Evolutionary conservation across 2,888 invertebrate species (phyloP).

Genomic region (Dynastes grantii): DNA sequence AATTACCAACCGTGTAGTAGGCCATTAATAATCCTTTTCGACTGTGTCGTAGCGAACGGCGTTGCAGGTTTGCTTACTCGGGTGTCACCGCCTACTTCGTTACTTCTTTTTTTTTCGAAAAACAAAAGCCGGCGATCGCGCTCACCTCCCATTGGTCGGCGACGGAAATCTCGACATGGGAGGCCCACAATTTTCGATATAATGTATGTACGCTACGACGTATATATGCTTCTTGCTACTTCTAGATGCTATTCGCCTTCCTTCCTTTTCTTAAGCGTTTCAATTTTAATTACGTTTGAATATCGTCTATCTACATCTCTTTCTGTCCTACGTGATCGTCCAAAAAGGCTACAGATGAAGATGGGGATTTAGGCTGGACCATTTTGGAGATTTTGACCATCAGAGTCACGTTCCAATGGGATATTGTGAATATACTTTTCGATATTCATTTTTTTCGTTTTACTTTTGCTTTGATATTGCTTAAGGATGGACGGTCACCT

Average conservation of each 20-base stretch:
- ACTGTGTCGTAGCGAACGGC: no score
- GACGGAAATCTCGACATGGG: conserved; percentile 56
- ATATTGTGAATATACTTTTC: neutral
- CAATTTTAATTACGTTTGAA: no score
- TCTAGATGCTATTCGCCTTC: no score
- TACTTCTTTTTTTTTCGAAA: conserved; percentile 53
- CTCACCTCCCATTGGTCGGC: conserved; percentile 54
- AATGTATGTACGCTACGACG: conserved; percentile 33
- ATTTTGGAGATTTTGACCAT: no score
- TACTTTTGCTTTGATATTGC: neutral
- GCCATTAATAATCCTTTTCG: no score
- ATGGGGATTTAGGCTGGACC: neutral
- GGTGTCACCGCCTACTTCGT: conserved; percentile 56
- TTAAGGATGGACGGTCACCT: neutral
- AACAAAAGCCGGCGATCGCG: conserved; percentile 53
- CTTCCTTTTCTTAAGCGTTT: no score
- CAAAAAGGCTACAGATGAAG: neutral
- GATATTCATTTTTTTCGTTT: conserved; percentile 1
- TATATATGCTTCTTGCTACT: neutral
- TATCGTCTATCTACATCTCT: neutral
- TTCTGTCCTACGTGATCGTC: conserved; percentile 7
- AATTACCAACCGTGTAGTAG: no score
- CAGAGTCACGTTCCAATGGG: conserved; percentile 1
- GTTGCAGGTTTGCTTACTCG: neutral
- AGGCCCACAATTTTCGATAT: conserved; percentile 53